Conservation (phyloP, 2,888 invertebrate species). For the Heliconius hortense region DNA sequence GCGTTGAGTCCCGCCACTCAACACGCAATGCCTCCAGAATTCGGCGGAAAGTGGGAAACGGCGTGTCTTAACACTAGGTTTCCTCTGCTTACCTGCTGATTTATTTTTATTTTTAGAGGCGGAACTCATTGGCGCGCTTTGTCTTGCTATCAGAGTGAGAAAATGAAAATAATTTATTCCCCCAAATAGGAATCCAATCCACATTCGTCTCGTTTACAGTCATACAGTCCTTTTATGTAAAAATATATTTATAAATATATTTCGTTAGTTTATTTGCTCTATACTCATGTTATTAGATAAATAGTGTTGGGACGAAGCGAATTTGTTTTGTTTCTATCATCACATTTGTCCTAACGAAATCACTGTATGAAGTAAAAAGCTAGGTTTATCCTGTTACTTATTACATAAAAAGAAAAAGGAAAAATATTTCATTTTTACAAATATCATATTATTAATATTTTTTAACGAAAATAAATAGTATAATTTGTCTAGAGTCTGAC, state of each 20-base stretch:
- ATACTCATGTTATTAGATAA: slow-evolving; percentile 3
- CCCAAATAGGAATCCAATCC: too few species aligned
- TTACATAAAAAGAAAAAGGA: not conserved
- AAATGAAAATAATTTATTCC: too few species aligned
- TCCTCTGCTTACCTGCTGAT: too few species aligned
- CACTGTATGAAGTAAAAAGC: not conserved
- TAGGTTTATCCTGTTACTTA: not conserved
- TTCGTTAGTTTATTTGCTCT: not conserved
- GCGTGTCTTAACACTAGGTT: too few species aligned
- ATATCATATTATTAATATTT: not conserved
- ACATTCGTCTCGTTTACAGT: not conserved
- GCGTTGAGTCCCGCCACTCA: too few species aligned
- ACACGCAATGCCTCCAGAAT: too few species aligned
- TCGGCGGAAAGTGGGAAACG: too few species aligned
- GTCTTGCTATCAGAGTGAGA: too few species aligned
- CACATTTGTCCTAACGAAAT: slow-evolving; percentile 13
- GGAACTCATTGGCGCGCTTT: too few species aligned
- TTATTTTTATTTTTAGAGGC: too few species aligned
- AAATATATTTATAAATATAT: not conserved
- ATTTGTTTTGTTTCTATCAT: slow-evolving; percentile 13
- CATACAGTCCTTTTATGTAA: not conserved
- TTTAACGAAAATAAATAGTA: not conserved
- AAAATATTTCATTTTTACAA: not conserved
- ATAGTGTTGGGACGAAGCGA: slow-evolving; percentile 6
- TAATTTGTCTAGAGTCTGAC: not conserved